Base-by-base conservation (phyloP, 2,888 invertebrate genomes). In the Stenichneumon culpator region DNA sequence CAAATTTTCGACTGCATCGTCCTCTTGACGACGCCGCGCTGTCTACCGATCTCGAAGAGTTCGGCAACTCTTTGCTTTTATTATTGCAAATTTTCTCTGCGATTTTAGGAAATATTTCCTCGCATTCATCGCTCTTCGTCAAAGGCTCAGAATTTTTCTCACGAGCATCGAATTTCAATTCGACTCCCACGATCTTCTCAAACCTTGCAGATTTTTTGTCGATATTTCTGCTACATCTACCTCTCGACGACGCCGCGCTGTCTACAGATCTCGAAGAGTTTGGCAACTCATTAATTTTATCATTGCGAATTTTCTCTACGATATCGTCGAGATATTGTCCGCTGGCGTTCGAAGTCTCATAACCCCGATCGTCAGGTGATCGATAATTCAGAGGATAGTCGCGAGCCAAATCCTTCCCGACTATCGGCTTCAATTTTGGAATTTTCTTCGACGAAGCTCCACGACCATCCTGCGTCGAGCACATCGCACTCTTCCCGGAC, bases 351-450 rank as follows among this genome's bases (percentile, higher is more conserved):
- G 36, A 9, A 16, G 19, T 52, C 36, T 72, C 54, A 36, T n/a
- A n/a, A 19, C 52, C 67, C 73, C 25, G 19, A 14, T 54, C 54
- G 1, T 67, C 14, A 9, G 16, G 2, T 7, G 47, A 14, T 22
- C 19, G 22, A 16, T 72, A 60, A 68, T 67, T 57, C 22, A 19
- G 4, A 25, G 54, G 6, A 22, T 65, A 22, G 0, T 44, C 47
- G 16, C 14, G 1, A 28, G 14, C 4, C 39, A 65, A 19, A 65
- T 60, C 44, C 5, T 11, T 14, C 1, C 50, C 73, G 1, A 19
- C 3, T n/a, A 63, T 47, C n/a, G 44, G 22, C 44, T 22, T 32
- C 16, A 78, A 54, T 78, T 84, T 78, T 28, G 28, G 44, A 47
- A 14, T 36, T 32, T 7, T 39, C 19, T 32, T 80, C 7, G 14